phyloP scores from a whole-genome alignment of 2,113 vertebrate species.

The Oreamnos americanus region DNA sequence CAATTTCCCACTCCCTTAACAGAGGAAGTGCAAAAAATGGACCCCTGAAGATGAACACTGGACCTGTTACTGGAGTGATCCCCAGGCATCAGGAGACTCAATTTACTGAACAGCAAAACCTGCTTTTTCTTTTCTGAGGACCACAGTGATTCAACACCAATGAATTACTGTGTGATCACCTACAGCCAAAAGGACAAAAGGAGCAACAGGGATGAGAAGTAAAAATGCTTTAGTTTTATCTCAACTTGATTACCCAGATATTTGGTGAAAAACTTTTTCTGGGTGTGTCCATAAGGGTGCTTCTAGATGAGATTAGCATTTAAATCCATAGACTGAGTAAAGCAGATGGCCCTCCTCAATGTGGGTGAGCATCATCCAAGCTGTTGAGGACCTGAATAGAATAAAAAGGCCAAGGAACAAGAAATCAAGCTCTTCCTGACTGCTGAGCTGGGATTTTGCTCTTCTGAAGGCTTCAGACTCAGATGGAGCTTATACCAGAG shows the following conservation, averaged over 20 bases:
- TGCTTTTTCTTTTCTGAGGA: not conserved
- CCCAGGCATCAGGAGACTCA: not conserved
- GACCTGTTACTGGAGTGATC: not conserved
- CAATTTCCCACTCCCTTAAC: not conserved
- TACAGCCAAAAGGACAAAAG: not conserved
- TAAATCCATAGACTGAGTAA: not conserved
- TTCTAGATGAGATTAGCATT: not conserved
- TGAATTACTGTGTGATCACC: conserved; percentile 53
- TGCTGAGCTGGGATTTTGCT: not conserved
- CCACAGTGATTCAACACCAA: not conserved
- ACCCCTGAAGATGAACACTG: not conserved
- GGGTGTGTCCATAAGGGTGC: not conserved
- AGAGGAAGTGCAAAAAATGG: not conserved
- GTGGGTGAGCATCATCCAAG: not conserved
- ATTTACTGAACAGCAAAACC: not conserved
- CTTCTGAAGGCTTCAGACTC: not conserved
- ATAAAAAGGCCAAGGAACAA: not conserved
- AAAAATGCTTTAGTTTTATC: not conserved
- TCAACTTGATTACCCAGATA: not conserved
- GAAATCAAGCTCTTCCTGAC: not conserved
- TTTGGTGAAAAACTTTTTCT: not conserved
- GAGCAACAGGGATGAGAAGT: not conserved
- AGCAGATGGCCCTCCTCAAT: not conserved
- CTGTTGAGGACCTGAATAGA: not conserved
- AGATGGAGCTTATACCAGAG: not conserved